Conservation (phyloP, 92 coral and sea anemone genomes). For the Zoanthus gigantus region DNA sequence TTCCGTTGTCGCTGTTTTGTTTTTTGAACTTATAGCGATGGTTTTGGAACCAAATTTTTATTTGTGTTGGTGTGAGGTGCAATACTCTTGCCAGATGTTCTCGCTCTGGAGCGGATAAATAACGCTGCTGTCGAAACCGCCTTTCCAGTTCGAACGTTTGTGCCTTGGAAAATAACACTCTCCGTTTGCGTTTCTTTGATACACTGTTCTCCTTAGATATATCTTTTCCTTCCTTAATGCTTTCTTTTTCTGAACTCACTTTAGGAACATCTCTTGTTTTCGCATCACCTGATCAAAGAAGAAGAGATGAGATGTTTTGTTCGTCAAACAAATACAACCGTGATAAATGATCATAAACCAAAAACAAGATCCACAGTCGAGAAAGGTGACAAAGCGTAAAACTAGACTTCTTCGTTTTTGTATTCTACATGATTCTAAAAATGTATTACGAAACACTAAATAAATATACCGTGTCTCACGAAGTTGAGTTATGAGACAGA, state of each 20-base stretch:
- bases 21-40: conserved; percentile 57
- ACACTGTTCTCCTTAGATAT: conserved; percentile 17
- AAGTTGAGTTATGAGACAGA: conserved; percentile 1
- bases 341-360: conserved; percentile 9
- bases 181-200: conserved; percentile 45
- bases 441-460: conserved; percentile 8
- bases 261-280: conserved; percentile 15
- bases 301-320: neutral
- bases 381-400: conserved; percentile 9
- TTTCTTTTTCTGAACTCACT: neutral
- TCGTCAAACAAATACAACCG: neutral
- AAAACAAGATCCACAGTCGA: neutral
- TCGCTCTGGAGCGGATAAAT: conserved; percentile 50
- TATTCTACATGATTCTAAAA: too few species aligned
- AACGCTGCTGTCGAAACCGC: conserved; percentile 50
- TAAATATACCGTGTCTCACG: neutral
- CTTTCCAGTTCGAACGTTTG: conserved; percentile 49
- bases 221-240: conserved; percentile 18
- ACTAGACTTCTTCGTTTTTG: neutral
- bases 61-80: conserved; percentile 54
- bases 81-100: conserved; percentile 43
- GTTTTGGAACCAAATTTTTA: conserved; percentile 58
- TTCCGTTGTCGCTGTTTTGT: conserved; percentile 42
- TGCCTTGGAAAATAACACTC: conserved; percentile 47
- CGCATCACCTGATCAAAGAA: conserved; percentile 14